phyloP scores from a whole-genome alignment of 2,113 vertebrate genomes.

The Bujurquina vittata region DNA sequence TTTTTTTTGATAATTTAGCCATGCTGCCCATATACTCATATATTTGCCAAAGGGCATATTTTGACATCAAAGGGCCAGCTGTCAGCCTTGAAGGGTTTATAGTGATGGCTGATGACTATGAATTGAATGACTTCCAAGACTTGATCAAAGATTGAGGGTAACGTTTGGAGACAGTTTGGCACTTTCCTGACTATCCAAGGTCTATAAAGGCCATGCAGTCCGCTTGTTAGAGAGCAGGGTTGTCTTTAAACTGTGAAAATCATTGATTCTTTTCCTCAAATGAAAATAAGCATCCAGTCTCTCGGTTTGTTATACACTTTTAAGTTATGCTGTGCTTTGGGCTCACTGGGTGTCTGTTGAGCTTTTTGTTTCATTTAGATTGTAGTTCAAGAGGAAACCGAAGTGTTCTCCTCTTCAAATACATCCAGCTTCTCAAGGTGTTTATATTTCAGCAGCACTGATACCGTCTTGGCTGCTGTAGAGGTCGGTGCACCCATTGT shows the following conservation, averaged over 20 bases:
- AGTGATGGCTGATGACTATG: constrained; percentile 62
- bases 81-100: constrained; percentile 70
- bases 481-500: constrained; percentile 23
- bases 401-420: not conserved
- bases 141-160: constrained; percentile 72
- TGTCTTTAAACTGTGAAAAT: not conserved
- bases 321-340: not conserved
- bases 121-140: constrained; percentile 68
- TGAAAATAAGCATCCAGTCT: not conserved
- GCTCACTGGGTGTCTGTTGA: not conserved
- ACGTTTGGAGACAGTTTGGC: constrained; percentile 52
- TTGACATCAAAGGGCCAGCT: constrained; percentile 79
- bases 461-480: not conserved
- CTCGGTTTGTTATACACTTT: not conserved
- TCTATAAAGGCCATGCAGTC: constrained; percentile 26
- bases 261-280: not conserved
- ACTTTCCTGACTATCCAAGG: constrained; percentile 31
- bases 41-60: constrained; percentile 78
- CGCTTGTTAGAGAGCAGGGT: constrained; percentile 6
- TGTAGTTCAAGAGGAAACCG: fast-evolving
- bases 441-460: constrained; percentile 19
- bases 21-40: constrained; percentile 34
- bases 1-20: constrained; percentile 68
- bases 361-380: not conserved
- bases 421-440: constrained; percentile 2